Evolutionary conservation across 2,888 invertebrate species (phyloP).

Genomic region (Drosophila emarginata): DNA sequence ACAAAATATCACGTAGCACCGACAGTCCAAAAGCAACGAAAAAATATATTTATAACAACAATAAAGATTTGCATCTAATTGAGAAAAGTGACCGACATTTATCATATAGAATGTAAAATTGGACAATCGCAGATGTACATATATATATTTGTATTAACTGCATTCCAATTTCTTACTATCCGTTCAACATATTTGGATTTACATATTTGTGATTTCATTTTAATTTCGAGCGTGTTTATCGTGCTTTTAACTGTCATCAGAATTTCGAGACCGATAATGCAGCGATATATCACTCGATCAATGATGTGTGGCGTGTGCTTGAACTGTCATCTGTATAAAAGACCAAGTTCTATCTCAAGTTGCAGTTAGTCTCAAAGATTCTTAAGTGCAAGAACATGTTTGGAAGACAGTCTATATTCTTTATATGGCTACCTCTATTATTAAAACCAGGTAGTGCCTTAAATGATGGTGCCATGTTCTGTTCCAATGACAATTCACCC

Average conservation of each 20-base stretch:
- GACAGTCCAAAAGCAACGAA: constrained; percentile 6
- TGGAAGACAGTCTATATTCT: constrained; percentile 6
- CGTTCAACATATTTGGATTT: neutral
- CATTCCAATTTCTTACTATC: constrained; percentile 19
- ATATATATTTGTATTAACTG: constrained; percentile 34
- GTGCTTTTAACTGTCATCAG: constrained; percentile 35
- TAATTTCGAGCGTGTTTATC: constrained; percentile 35
- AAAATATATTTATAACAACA: constrained; percentile 1
- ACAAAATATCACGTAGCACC: constrained; percentile 59
- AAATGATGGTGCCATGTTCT: constrained; percentile 39
- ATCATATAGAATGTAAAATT: constrained; percentile 25
- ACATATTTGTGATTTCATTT: neutral
- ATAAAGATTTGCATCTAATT: constrained; percentile 43
- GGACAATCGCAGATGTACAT: constrained; percentile 19
- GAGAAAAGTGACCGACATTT: constrained; percentile 23
- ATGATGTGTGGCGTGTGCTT: constrained; percentile 26
- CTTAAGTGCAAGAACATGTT: constrained; percentile 39
- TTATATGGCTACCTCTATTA: constrained; percentile 20
- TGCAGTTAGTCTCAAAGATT: constrained; percentile 53
- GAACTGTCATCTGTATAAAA: constrained; percentile 49
- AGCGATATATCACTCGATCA: neutral
- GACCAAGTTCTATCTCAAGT: constrained; percentile 34
- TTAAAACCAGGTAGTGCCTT: constrained; percentile 1
- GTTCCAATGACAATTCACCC: constrained; percentile 63
- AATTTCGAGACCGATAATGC: constrained; percentile 35